Conservation (phyloP, 37 sponge, comb jelly and placozoan genomes). For the Cladorhizidae sp. region DNA sequence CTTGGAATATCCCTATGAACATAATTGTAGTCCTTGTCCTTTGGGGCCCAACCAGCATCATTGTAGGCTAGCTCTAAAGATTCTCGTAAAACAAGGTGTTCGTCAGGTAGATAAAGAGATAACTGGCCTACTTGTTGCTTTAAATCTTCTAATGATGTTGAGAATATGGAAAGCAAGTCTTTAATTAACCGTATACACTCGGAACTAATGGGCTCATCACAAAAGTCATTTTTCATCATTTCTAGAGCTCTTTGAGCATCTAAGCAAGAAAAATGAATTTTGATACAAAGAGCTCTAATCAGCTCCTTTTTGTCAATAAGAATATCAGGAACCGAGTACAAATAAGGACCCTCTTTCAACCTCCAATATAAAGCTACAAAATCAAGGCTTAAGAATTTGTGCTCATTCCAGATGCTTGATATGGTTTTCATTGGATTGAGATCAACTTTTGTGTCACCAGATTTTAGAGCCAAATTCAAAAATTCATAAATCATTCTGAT, state of each 20-base stretch:
- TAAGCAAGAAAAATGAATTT: constrained; percentile 5
- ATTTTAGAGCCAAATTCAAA: background rate
- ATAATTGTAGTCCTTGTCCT: constrained; percentile 13
- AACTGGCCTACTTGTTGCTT: background rate
- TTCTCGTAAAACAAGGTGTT: constrained; percentile 8
- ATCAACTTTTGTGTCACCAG: background rate
- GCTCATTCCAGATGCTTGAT: constrained; percentile 49
- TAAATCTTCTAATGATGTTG: background rate
- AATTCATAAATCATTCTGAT: constrained; percentile 12
- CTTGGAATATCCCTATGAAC: constrained; percentile 21
- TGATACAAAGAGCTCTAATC: constrained; percentile 22
- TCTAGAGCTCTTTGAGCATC: constrained; percentile 44
- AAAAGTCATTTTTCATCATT: constrained; percentile 45
- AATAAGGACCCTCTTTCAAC: constrained; percentile 49
- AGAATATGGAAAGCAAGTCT: constrained; percentile 2
- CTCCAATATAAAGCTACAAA: constrained; percentile 24
- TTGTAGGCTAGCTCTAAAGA: constrained; percentile 34
- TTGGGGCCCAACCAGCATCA: constrained; percentile 37
- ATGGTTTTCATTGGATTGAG: background rate
- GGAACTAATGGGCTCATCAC: constrained; percentile 6
- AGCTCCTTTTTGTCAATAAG: constrained; percentile 8
- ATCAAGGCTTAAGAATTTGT: constrained; percentile 19
- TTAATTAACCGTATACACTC: constrained; percentile 4
- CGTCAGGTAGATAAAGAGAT: constrained; percentile 27
- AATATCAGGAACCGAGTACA: constrained; percentile 30